Conservation (phyloP, 2,113 vertebrate genomes). For the Aphyosemion australe region DNA sequence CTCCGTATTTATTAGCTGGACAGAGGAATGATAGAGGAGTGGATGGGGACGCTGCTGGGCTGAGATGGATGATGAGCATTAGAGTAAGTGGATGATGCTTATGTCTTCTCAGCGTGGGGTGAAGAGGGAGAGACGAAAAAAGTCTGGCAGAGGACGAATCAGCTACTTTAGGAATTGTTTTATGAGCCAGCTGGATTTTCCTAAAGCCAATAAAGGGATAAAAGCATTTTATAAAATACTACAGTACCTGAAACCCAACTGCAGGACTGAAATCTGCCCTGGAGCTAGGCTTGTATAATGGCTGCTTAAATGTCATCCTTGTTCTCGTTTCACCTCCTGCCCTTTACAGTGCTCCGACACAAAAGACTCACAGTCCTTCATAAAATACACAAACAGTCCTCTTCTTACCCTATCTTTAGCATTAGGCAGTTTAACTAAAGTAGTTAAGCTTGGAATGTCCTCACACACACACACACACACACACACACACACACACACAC, state of each 20-base stretch:
- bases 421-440: constrained; percentile 52
- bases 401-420: constrained; percentile 47
- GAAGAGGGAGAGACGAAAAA: not conserved
- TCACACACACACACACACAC: constrained; percentile 1
- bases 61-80: constrained; percentile 33
- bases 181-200: constrained; percentile 8
- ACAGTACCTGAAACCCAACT: constrained; percentile 27
- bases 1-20: constrained; percentile 24
- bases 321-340: constrained; percentile 62
- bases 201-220: constrained; percentile 12
- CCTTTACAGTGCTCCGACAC: constrained; percentile 60
- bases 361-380: constrained; percentile 42
- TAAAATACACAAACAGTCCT: constrained; percentile 37
- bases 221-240: constrained; percentile 14
- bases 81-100: constrained; percentile 33
- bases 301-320: constrained; percentile 60
- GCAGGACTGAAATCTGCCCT: constrained; percentile 13
- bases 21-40: constrained; percentile 8
- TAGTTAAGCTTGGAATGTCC: constrained; percentile 53
- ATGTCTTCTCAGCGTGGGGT: constrained; percentile 12
- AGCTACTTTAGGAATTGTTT: constrained; percentile 2
- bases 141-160: not conserved
- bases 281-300: constrained; percentile 31
- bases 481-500: constrained; percentile 3
- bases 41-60: constrained; percentile 8